Base-by-base conservation (phyloP, 2,797 vertebrate genomes). In the Masticophis lateralis region DNA sequence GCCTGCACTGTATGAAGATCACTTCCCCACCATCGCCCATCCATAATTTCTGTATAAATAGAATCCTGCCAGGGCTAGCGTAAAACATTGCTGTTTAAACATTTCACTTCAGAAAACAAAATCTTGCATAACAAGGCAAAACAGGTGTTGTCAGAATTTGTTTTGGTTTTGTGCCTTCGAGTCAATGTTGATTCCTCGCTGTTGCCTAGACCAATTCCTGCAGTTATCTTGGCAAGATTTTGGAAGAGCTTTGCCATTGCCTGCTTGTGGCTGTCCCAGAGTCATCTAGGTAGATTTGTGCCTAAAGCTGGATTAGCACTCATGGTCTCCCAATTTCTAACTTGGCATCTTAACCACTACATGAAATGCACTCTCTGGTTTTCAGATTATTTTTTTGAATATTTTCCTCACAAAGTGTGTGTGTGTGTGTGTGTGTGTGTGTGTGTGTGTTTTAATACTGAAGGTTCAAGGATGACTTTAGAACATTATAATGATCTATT, bases 361-460 rank as follows among this genome's bases (percentile, higher is more conserved):
- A 83, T 47, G 37, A 47, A 79, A 25, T 5, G 9, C 20, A 83
- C 74, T 83, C 1, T 83, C 74, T 83, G 43, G 74, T 83, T 95
- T 93, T 96, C 96, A 97, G 96, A 97, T 97, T 95, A 97, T 92
- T 97, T 96, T 95, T 96, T 96, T 55, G 92, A 63, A 95, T 95
- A 95, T 57, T 95, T 95, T 94, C 92, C 89, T 93, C 91, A 66
- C 94, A 95, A 2, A 14, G 59, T 60, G 20, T 60, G 20, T 60
- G 18, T 57, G 16, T 56, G 20, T 60, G 2, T 60, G 5, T 60
- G 20, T 60, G 8, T 27, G 1, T 63, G 61, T 63, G 61, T 27
- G 25, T 61, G 61, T 63, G 27, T 16, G 13, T 69, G 63, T 69
- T 4, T 91, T 86, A 95, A 89, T 61, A 4, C 0, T 22, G 88